Evolutionary conservation across 2,888 invertebrate genomes (phyloP), one percentile per base, ranked within the genome.

Genomic region (Ormyrus labotus): DNA sequence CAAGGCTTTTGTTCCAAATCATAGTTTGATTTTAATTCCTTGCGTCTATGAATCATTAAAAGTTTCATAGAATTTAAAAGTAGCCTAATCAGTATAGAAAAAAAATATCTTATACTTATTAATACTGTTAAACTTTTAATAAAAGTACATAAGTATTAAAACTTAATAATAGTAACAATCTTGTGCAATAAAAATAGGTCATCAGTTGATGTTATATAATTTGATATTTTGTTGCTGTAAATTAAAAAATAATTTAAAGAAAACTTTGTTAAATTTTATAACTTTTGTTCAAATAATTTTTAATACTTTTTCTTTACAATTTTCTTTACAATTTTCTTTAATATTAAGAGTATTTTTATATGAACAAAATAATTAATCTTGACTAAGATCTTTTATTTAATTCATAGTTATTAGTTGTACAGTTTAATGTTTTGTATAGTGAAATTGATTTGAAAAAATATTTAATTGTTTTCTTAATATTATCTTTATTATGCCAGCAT

Each of bases 181-280:
- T 57, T 50, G 5, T 47, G 7, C 10, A 75, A 8, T 67, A 71
- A 74, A 78, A 78, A 67, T 74, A 69, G 50, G 53, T 9, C 45
- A 64, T 73, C 64, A 47, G 13, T 47, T 6, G 8, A 69, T 63
- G 65, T 78, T 78, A 74, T n/a, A 45, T 81, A 81, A 81, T 81
- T 69, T 58, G 3, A 34, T 71, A 6, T 55, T 57, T 61, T 61
- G 34, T 34, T 34, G 4, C 34, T 34, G 4, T 34, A 34, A 34
- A 34, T 34, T 34, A 34, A 34, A 34, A 34, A 34, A 34, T 34
- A 34, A 34, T 34, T 34, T 34, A 34, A 34, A 34, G 34, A 34
- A 34, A 34, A 34, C 34, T 34, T 34, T 34, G 3, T 61, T 78
- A 6, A 45, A 68, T 63, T 57, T 74, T 45, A n/a, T 51, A 50